Conservation (phyloP, 2,113 vertebrate species). For the Poecilia latipinna region DNA sequence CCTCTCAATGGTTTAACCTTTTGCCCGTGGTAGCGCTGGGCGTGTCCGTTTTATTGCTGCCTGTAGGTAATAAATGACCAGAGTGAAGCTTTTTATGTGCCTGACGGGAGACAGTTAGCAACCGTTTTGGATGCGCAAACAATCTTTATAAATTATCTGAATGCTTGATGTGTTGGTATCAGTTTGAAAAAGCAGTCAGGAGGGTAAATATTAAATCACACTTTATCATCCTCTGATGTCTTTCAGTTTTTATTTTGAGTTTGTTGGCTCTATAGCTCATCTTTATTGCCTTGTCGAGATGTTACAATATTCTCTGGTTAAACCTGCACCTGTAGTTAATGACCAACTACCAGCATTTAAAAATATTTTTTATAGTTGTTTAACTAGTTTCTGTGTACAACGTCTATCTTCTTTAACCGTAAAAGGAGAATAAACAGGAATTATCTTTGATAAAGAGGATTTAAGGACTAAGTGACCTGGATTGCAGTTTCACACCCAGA, state of each 20-base stretch:
- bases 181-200: background rate
- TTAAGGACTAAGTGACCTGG: background rate
- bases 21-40: slow-evolving; percentile 61
- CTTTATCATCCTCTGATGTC: background rate
- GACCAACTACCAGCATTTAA: slow-evolving; percentile 34
- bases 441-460: background rate
- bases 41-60: slow-evolving; percentile 66
- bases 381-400: background rate
- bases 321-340: slow-evolving; percentile 35
- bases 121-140: slow-evolving; percentile 20
- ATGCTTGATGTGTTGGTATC: background rate
- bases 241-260: background rate
- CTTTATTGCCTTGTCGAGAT: background rate
- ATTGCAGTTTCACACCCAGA: background rate
- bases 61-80: slow-evolving; percentile 71
- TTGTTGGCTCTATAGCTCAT: background rate
- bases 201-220: background rate
- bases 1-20: slow-evolving; percentile 71
- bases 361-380: slow-evolving; percentile 17
- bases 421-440: background rate
- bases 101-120: slow-evolving; percentile 61
- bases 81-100: slow-evolving; percentile 53
- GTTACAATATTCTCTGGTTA: slow-evolving; percentile 5
- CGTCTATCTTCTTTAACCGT: background rate
- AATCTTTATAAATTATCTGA: slow-evolving; percentile 15